phyloP scores from a whole-genome alignment of 1,140 invertebrate genomes.

The Trichonephila clavata region DNA sequence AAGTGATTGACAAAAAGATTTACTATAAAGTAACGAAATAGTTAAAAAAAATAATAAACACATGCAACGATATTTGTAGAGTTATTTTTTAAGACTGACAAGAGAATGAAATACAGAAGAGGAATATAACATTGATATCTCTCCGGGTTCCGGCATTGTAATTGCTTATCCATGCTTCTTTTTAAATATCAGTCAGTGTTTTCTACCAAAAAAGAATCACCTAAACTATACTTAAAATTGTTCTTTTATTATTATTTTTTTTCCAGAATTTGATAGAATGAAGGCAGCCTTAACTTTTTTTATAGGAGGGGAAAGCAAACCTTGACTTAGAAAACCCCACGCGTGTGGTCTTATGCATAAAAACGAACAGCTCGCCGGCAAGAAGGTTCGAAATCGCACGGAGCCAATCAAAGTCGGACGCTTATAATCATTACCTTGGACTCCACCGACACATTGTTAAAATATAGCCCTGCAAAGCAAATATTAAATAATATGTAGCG shows the following conservation, averaged over 20 bases:
- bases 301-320: neutral
- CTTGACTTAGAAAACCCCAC: slow-evolving; percentile 21
- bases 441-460: slow-evolving; percentile 52
- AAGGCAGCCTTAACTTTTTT: neutral
- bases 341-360: neutral
- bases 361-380: neutral
- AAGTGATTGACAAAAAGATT: no score
- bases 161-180: neutral
- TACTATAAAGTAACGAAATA: no score
- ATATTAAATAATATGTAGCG: slow-evolving; percentile 75
- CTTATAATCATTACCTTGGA: slow-evolving; percentile 49
- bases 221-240: no score
- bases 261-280: neutral
- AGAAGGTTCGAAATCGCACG: neutral
- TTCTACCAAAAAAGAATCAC: neutral
- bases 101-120: no score
- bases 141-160: no score
- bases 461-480: slow-evolving; percentile 60
- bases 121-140: no score
- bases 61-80: no score
- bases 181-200: neutral
- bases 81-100: no score
- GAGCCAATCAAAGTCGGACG: neutral
- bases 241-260: neutral
- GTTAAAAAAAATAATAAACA: no score